Evolutionary conservation across 2,113 vertebrate genomes (phyloP).

Genomic region (Marmota flaviventris): DNA sequence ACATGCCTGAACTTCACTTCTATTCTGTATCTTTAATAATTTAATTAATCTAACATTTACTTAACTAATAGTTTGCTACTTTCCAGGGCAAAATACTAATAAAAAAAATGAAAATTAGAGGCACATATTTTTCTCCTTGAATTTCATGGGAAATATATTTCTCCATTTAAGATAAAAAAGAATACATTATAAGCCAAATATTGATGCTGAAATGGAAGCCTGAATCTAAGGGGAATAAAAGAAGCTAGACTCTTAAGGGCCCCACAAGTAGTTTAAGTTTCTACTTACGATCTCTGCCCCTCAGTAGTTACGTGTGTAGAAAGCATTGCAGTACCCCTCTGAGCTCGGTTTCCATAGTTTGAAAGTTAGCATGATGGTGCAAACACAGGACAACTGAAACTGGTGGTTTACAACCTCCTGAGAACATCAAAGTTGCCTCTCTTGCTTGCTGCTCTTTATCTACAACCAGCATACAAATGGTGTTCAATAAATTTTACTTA

Average conservation of each 20-base stretch:
- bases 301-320: not conserved
- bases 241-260: not conserved
- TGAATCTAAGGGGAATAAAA: not conserved
- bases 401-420: not conserved
- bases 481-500: not conserved
- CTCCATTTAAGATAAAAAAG: not conserved
- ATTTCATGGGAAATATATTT: not conserved
- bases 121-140: not conserved
- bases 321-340: not conserved
- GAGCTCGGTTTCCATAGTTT: not conserved
- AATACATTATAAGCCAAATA: not conserved
- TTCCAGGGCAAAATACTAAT: not conserved
- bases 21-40: not conserved
- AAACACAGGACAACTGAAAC: not conserved
- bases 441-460: not conserved
- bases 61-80: not conserved
- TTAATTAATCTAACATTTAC: slow-evolving; percentile 7
- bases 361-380: not conserved
- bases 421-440: not conserved
- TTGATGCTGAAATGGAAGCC: not conserved
- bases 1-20: not conserved
- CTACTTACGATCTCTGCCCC: not conserved
- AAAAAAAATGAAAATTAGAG: not conserved
- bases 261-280: not conserved
- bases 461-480: not conserved